These are phyloP conservation scores for crab-eating macaque (Macaca fascicularis) DNA, from an alignment of 2,113 vertebrate genomes.

Conservation along the genomic window DNA sequence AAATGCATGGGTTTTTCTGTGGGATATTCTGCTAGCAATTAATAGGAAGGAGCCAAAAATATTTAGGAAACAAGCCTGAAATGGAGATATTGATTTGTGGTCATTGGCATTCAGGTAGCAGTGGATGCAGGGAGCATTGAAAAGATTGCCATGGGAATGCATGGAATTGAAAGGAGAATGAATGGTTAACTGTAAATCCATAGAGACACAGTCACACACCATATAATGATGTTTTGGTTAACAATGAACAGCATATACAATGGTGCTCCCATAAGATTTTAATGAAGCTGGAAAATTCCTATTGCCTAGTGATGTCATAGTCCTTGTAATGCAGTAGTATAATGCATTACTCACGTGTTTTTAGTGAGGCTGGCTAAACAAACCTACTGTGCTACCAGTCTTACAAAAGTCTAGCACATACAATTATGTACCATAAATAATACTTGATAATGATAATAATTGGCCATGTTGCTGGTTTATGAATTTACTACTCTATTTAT, in stretches of 20 bases:
- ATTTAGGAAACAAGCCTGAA: neutral
- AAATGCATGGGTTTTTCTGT: neutral
- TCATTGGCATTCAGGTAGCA: too few species aligned
- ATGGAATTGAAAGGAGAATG: neutral
- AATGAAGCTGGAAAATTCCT: neutral
- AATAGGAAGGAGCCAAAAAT: neutral
- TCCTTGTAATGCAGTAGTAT: neutral
- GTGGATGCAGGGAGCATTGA: neutral
- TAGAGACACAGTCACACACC: neutral
- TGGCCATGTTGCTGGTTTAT: neutral
- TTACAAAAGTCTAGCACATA: neutral
- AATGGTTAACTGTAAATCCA: neutral
- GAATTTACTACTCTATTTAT: neutral
- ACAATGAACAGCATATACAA: neutral
- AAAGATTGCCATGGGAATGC: neutral
- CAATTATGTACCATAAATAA: neutral
- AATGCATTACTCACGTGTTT: neutral
- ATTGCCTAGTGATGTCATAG: neutral
- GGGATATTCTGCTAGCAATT: neutral
- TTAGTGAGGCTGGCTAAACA: neutral
- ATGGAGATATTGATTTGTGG: neutral
- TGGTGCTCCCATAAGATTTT: neutral
- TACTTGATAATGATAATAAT: neutral
- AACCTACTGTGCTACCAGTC: neutral
- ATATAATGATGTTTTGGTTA: neutral